A percentile compares a stretch with the other conserved stretches of the same genome.
These are phyloP conservation scores for Chymomyza amoena DNA, from an alignment of 2,888 invertebrate genomes.

Conservation along the genomic window DNA sequence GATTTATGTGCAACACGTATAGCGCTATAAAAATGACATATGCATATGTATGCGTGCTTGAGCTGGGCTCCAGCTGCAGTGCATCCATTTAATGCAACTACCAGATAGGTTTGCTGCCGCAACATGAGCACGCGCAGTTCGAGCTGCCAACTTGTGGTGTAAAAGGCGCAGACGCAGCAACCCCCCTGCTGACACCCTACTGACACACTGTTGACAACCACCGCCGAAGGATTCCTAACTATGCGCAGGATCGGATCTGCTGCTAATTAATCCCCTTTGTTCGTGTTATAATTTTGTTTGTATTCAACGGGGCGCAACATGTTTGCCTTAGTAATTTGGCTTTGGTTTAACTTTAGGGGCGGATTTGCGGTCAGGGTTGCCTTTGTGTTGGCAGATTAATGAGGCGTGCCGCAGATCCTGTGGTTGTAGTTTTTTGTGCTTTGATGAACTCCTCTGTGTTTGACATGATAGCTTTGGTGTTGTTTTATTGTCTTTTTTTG, in stretches of 20 bases:
- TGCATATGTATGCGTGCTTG: slow-evolving; percentile 64
- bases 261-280: slow-evolving; percentile 70
- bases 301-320: slow-evolving; percentile 35
- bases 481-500: slow-evolving; percentile 6
- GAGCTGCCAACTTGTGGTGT: slow-evolving; percentile 20
- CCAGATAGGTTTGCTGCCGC: slow-evolving; percentile 39
- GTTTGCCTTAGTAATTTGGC: slow-evolving; percentile 66
- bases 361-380: slow-evolving; percentile 19
- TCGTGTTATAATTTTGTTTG: slow-evolving; percentile 64
- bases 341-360: slow-evolving; percentile 50
- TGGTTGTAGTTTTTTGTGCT: slow-evolving; percentile 1
- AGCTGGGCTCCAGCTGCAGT: slow-evolving; percentile 4
- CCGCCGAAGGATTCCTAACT: too few species aligned
- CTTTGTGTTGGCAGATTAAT: slow-evolving; percentile 37
- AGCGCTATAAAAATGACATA: slow-evolving; percentile 74
- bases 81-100: slow-evolving; percentile 20
- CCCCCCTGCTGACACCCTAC: slow-evolving; percentile 17
- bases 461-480: slow-evolving; percentile 21
- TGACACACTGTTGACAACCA: slow-evolving; percentile 3
- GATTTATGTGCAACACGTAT: slow-evolving; percentile 77
- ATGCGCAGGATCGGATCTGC: not conserved
- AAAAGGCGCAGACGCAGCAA: not conserved
- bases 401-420: slow-evolving; percentile 45
- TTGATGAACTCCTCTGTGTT: slow-evolving; percentile 37
- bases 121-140: slow-evolving; percentile 65